Evolutionary conservation across 2,888 invertebrate species (phyloP).

Genomic region (Brachyopa scutellaris): DNA sequence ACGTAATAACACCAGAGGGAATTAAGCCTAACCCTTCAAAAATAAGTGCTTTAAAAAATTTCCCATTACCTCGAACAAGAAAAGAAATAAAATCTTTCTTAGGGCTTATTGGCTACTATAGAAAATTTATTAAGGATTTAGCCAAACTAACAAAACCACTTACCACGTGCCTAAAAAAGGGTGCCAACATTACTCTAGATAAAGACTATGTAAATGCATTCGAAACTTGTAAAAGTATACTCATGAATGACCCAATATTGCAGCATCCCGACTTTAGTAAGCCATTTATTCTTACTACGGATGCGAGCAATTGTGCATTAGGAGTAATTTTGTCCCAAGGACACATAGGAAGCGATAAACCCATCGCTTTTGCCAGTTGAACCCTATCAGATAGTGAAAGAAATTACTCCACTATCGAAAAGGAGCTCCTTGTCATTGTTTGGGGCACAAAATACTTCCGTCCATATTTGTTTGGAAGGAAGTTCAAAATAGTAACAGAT

Average conservation of each 20-base stretch:
- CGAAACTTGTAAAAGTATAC: constrained; percentile 15
- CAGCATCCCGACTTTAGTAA: constrained; percentile 23
- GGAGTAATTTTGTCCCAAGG: constrained; percentile 9
- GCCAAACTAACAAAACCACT: no score
- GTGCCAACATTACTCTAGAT: neutral
- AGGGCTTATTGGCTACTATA: no score
- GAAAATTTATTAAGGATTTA: no score
- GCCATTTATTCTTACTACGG: constrained; percentile 21
- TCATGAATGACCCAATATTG: constrained; percentile 15
- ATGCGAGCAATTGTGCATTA: constrained; percentile 10
- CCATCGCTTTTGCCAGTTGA: constrained; percentile 75
- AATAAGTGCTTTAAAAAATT: no score
- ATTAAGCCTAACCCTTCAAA: no score
- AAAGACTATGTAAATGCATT: constrained; percentile 13
- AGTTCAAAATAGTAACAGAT: neutral
- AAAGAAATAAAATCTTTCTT: no score
- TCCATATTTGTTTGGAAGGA: no score
- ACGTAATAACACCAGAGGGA: no score
- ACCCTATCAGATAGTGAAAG: constrained; percentile 68
- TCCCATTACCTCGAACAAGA: no score
- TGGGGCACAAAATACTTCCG: constrained; percentile 27
- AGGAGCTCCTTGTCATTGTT: constrained; percentile 74
- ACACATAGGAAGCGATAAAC: constrained; percentile 52
- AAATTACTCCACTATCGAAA: constrained; percentile 74
- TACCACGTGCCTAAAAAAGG: no score